phyloP scores from a whole-genome alignment of 2,888 invertebrate species.

The Stramonita haemastoma region DNA sequence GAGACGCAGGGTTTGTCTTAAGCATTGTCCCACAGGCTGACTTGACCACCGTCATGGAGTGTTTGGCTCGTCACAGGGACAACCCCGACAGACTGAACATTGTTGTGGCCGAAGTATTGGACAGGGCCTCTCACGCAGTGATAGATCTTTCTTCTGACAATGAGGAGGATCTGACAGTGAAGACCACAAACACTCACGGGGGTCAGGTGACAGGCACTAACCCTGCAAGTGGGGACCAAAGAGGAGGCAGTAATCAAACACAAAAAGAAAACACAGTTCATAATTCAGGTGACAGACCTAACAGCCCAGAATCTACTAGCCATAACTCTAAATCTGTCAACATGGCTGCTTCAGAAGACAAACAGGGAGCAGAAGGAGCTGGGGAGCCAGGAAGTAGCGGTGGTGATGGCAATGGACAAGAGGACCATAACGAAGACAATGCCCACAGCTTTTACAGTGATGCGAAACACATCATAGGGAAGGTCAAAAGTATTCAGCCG shows the following conservation, averaged over 20 bases:
- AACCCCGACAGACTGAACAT: constrained; percentile 62
- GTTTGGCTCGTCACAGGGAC: constrained; percentile 54
- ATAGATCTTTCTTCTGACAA: background rate
- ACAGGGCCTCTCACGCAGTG: constrained; percentile 32
- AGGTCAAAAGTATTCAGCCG: background rate
- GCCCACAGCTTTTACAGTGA: background rate
- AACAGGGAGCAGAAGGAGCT: background rate
- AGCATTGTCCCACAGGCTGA: constrained; percentile 55
- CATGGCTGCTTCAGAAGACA: background rate
- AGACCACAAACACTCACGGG: background rate
- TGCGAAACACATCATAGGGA: constrained; percentile 1
- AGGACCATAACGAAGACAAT: background rate
- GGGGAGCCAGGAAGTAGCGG: constrained; percentile 41
- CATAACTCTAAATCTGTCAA: no score
- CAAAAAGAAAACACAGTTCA: background rate
- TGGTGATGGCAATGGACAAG: background rate
- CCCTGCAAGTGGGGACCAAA: background rate
- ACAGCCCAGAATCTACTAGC: background rate
- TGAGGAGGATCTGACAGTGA: background rate
- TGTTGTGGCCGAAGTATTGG: constrained; percentile 62
- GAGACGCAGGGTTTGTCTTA: constrained; percentile 60
- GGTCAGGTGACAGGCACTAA: background rate
- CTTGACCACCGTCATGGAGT: constrained; percentile 57
- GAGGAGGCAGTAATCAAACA: background rate
- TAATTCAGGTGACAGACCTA: background rate